Percentiles rank a stretch among this genome's conserved stretches.
Conservation (phyloP, 2,888 invertebrate genomes). For the Andrena marginata region DNA sequence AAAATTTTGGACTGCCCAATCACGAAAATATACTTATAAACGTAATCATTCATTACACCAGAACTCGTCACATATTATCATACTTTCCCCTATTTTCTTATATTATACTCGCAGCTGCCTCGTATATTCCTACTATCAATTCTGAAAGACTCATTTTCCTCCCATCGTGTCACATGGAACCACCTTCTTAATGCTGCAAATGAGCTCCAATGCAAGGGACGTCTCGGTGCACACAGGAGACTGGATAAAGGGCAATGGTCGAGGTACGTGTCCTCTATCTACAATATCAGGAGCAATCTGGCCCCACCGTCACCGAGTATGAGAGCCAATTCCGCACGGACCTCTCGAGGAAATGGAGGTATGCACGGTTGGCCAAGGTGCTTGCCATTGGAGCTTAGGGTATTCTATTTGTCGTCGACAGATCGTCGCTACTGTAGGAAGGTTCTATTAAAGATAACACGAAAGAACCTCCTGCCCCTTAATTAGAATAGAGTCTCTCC, state of each 20-base stretch:
- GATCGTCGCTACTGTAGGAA: neutral
- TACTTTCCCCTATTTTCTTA: too few species aligned
- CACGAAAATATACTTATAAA: too few species aligned
- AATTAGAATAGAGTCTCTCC: neutral
- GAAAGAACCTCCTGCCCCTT: too few species aligned
- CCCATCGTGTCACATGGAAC: too few species aligned
- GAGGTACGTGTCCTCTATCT: constrained; percentile 20
- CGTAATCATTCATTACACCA: too few species aligned
- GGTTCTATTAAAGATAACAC: neutral
- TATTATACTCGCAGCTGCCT: too few species aligned
- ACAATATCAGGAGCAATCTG: constrained; percentile 41
- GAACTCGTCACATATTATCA: too few species aligned
- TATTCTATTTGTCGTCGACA: constrained; percentile 27
- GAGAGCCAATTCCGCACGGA: constrained; percentile 30
- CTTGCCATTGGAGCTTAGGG: neutral
- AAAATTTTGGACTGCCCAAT: too few species aligned
- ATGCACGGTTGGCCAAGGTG: neutral
- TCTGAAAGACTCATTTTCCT: too few species aligned
- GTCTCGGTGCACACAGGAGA: neutral
- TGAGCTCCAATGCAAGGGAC: neutral
- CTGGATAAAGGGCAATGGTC: neutral
- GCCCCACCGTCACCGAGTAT: constrained; percentile 12
- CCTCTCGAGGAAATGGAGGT: constrained; percentile 36
- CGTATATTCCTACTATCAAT: too few species aligned
- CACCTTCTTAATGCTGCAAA: neutral